phyloP scores from a whole-genome alignment of 2,797 vertebrate species.

The Thaleichthys pacificus region DNA sequence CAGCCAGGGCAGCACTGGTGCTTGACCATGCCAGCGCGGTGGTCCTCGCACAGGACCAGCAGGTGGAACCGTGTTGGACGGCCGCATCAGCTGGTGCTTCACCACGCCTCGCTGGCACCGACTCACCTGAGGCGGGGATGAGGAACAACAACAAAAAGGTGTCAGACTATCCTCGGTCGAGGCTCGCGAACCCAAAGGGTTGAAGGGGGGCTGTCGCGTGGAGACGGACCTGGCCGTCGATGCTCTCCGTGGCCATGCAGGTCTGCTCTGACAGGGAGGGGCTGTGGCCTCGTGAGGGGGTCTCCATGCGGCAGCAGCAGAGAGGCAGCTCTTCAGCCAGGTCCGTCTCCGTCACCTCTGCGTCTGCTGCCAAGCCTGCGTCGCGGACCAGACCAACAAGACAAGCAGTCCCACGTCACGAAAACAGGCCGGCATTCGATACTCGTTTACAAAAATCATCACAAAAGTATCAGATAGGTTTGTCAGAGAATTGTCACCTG shows the following conservation, averaged over 20 bases:
- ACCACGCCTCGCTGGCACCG: constrained; percentile 87
- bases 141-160: neutral
- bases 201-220: neutral
- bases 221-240: constrained; percentile 82
- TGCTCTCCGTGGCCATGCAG: constrained; percentile 95
- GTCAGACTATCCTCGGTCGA: too few species aligned
- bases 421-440: neutral
- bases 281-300: constrained; percentile 83
- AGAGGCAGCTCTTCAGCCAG: constrained; percentile 89
- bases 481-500: too few species aligned
- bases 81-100: constrained; percentile 96
- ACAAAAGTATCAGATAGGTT: neutral
- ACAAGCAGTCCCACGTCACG: neutral
- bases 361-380: constrained; percentile 59
- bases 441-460: too few species aligned
- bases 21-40: constrained; percentile 95
- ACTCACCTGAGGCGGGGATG: constrained; percentile 75
- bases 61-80: constrained; percentile 92
- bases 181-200: neutral
- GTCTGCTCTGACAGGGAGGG: constrained; percentile 82
- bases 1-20: constrained; percentile 98
- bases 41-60: constrained; percentile 94
- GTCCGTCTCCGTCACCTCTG: constrained; percentile 79
- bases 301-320: constrained; percentile 98
- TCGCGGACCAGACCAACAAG: neutral